Evolutionary conservation across 2,888 invertebrate genomes (phyloP).

Genomic region (Chrysolina haemoptera): DNA sequence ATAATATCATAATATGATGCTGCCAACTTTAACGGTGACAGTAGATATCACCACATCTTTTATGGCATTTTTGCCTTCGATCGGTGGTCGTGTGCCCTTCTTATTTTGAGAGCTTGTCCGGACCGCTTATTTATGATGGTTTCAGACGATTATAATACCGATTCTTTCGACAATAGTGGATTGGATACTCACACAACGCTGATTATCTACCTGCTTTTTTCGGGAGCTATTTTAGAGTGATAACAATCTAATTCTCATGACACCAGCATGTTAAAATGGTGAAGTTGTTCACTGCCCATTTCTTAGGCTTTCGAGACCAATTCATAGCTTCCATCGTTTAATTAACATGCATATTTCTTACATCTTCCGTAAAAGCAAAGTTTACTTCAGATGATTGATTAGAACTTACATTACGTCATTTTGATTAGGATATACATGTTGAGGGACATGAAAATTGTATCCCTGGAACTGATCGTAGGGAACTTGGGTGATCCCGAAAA

Average conservation of each 20-base stretch:
- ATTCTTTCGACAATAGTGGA: slow-evolving; percentile 8
- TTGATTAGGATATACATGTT: too few relatives aligned
- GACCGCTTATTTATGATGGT: not conserved
- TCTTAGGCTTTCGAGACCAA: not conserved
- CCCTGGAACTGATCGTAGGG: too few relatives aligned
- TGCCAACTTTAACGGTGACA: too few relatives aligned
- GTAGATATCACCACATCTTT: too few relatives aligned
- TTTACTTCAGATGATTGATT: too few relatives aligned
- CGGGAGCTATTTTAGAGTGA: not conserved
- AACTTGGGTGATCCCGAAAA: too few relatives aligned
- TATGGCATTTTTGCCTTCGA: not conserved
- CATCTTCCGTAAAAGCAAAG: too few relatives aligned
- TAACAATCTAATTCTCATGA: slow-evolving; percentile 6
- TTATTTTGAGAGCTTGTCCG: not conserved
- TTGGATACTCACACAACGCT: not conserved
- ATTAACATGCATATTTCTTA: too few relatives aligned
- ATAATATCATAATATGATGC: too few relatives aligned
- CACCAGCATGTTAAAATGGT: not conserved
- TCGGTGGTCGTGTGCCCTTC: not conserved
- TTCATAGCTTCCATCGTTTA: not conserved
- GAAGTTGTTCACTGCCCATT: not conserved
- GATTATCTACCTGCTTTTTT: slow-evolving; percentile 16
- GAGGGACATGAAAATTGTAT: too few relatives aligned
- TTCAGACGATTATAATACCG: slow-evolving; percentile 1
- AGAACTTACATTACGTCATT: too few relatives aligned